These are phyloP conservation scores for Spisula subtruncata DNA, from an alignment of 2,888 invertebrate species.

Conservation along the genomic window DNA sequence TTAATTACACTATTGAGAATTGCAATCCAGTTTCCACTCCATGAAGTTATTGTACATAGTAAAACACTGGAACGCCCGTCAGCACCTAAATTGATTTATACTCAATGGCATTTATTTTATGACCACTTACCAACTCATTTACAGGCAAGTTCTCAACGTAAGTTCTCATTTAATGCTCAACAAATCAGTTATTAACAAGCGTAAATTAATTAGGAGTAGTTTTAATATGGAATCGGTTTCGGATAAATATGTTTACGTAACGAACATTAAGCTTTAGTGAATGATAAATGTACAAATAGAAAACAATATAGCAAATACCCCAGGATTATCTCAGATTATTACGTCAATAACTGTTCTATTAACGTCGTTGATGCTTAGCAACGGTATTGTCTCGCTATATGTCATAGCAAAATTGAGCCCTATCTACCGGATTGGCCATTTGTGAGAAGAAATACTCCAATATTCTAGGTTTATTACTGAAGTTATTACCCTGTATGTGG, in stretches of 20 bases:
- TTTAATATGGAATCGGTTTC: not conserved
- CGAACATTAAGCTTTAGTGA: not conserved
- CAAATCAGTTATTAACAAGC: not conserved
- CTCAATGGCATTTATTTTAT: too few species aligned
- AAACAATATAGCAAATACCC: not conserved
- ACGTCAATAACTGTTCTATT: constrained; percentile 9
- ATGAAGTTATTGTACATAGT: too few species aligned
- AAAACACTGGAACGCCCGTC: too few species aligned
- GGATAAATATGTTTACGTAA: not conserved
- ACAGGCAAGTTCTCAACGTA: not conserved
- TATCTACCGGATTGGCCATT: not conserved
- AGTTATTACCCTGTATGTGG: not conserved
- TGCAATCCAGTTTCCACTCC: too few species aligned
- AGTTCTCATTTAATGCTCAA: not conserved
- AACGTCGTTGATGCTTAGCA: not conserved
- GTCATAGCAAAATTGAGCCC: not conserved
- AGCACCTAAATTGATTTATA: too few species aligned
- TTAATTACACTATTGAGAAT: too few species aligned
- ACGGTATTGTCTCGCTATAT: not conserved
- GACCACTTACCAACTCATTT: not conserved
- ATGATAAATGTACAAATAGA: not conserved
- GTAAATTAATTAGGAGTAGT: not conserved
- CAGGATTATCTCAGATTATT: not conserved
- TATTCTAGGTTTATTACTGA: not conserved
- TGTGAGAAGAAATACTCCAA: not conserved